A percentile compares a stretch with the other conserved stretches of the same genome.
Conservation (phyloP, 2,113 vertebrate genomes). For the Coptodon rendalli region DNA sequence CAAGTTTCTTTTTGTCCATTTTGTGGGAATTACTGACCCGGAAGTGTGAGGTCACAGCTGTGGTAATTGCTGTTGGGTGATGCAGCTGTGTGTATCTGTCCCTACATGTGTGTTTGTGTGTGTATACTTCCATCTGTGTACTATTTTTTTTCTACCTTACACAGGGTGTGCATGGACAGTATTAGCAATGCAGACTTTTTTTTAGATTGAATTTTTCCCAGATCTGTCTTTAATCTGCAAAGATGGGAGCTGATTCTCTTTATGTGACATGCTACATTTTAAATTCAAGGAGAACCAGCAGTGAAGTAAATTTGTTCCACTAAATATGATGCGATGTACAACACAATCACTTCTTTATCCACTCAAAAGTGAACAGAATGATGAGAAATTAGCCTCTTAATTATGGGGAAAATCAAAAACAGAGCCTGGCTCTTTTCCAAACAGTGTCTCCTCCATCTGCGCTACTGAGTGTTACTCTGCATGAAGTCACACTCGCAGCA, state of each 20-base stretch:
- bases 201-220: neutral
- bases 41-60: constrained; percentile 63
- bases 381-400: neutral
- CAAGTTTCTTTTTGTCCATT: constrained; percentile 63
- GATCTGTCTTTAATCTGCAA: neutral
- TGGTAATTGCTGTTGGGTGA: constrained; percentile 53
- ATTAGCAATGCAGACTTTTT: neutral
- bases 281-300: neutral
- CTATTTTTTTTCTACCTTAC: neutral
- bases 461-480: neutral
- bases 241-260: neutral
- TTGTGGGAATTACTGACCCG: constrained; percentile 69
- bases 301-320: neutral
- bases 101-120: neutral
- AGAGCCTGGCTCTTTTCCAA: neutral
- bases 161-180: neutral
- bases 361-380: neutral
- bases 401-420: neutral
- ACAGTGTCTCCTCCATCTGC: neutral
- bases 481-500: neutral
- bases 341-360: neutral
- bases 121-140: neutral
- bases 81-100: constrained; percentile 54
- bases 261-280: neutral
- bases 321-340: neutral